Percentiles rank a stretch among this genome's conserved stretches.
These are phyloP conservation scores for Phaonia tiefii DNA, from an alignment of 2,888 invertebrate genomes.

Conservation along the genomic window DNA sequence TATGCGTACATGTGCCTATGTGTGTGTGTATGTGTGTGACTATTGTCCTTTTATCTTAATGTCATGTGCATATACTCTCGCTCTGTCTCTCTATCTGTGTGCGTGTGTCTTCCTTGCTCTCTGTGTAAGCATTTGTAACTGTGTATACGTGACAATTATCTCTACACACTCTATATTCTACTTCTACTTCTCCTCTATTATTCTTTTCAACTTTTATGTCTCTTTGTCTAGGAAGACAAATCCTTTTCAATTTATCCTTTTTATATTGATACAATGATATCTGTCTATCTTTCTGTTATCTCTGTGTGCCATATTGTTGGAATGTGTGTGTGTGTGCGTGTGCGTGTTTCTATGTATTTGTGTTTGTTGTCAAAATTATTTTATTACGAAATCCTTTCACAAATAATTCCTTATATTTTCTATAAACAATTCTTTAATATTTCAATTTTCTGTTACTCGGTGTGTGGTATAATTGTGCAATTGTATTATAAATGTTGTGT, in stretches of 20 bases:
- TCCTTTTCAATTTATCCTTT: too few species aligned
- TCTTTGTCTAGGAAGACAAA: too few species aligned
- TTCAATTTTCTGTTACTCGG: background rate
- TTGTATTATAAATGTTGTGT: background rate
- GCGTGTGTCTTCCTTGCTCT: background rate
- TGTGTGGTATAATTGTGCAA: background rate
- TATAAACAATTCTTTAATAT: background rate
- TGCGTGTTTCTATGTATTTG: background rate
- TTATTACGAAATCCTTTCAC: background rate
- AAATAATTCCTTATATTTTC: background rate
- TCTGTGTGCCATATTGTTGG: background rate
- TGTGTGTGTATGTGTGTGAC: conserved; percentile 12
- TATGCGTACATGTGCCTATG: conserved; percentile 3
- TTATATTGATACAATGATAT: too few species aligned
- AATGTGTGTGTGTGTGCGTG: background rate
- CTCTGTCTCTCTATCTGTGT: background rate
- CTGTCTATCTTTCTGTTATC: too few species aligned
- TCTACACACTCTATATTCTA: background rate
- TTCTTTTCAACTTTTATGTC: too few species aligned
- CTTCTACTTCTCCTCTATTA: too few species aligned
- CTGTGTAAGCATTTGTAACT: background rate
- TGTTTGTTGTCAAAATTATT: conserved; percentile 5
- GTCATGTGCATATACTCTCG: background rate
- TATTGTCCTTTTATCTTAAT: background rate
- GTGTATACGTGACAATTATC: background rate